phyloP scores from a whole-genome alignment of 2,113 vertebrate genomes.

The Ammospiza caudacuta region DNA sequence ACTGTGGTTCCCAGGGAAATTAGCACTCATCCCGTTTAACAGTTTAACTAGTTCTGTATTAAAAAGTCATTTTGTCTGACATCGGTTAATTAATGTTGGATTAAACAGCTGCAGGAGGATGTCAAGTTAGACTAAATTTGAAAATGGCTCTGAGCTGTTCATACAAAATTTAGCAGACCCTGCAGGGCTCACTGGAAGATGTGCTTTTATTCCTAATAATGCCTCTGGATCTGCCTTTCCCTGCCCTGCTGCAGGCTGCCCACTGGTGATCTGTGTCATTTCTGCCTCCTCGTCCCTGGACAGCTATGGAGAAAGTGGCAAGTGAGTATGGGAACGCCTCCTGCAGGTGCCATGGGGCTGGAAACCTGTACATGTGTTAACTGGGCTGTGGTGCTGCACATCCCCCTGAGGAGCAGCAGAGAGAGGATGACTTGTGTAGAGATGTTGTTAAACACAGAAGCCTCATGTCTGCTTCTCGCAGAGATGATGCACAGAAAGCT shows the following conservation, averaged over 20 bases:
- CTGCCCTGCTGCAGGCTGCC: conserved; percentile 79
- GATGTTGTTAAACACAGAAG: not conserved
- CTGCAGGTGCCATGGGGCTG: not conserved
- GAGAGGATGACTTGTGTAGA: fast-evolving
- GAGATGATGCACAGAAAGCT: not conserved
- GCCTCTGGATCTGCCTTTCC: not conserved
- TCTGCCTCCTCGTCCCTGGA: conserved; percentile 82
- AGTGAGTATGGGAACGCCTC: conserved; percentile 77
- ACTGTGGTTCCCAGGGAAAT: not conserved
- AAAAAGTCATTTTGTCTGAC: not conserved
- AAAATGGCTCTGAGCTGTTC: not conserved
- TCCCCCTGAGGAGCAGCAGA: not conserved
- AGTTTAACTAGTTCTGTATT: not conserved
- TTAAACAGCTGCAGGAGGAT: not conserved
- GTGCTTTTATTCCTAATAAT: not conserved
- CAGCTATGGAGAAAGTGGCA: conserved; percentile 86
- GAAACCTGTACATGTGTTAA: not conserved
- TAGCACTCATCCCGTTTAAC: not conserved
- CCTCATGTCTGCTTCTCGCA: not conserved
- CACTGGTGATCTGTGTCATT: conserved; percentile 87
- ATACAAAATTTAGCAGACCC: not conserved
- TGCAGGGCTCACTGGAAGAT: not conserved
- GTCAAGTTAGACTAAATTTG: not conserved
- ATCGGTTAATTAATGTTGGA: not conserved
- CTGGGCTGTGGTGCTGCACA: not conserved